These are phyloP conservation scores for Phylloscopus collybita DNA, from an alignment of 2,797 vertebrate genomes.

Conservation along the genomic window DNA sequence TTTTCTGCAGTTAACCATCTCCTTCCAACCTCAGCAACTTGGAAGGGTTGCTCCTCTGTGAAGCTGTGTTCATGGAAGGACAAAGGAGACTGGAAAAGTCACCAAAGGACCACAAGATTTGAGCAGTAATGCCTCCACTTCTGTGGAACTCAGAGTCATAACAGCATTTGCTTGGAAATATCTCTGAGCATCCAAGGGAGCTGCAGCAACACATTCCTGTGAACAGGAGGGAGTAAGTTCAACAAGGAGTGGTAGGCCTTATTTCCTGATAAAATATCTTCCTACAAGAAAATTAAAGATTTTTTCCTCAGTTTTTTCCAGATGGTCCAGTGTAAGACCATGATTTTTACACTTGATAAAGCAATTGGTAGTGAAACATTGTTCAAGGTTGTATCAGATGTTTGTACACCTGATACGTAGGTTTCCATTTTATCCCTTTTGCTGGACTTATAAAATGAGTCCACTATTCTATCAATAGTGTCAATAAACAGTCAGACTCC, in stretches of 20 bases:
- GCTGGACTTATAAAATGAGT: neutral
- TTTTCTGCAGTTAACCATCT: neutral
- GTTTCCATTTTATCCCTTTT: neutral
- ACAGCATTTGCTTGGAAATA: neutral
- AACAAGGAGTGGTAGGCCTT: neutral
- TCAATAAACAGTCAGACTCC: neutral
- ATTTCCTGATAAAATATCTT: neutral
- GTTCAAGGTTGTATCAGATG: neutral
- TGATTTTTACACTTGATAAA: neutral
- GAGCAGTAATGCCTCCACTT: accelerated
- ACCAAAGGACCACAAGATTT: neutral
- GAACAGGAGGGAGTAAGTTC: neutral
- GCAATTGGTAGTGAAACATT: neutral
- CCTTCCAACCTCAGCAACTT: neutral
- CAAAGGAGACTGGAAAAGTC: neutral
- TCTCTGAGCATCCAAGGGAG: neutral
- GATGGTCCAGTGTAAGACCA: neutral
- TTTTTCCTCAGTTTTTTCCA: neutral
- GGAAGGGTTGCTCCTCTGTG: neutral
- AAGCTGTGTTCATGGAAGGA: neutral
- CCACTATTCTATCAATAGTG: neutral
- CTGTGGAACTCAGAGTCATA: neutral
- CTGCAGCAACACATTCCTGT: neutral
- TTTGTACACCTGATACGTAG: neutral
- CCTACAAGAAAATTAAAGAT: neutral